Base-by-base conservation (phyloP, 2,113 vertebrate species). In the Aphyosemion australe region DNA sequence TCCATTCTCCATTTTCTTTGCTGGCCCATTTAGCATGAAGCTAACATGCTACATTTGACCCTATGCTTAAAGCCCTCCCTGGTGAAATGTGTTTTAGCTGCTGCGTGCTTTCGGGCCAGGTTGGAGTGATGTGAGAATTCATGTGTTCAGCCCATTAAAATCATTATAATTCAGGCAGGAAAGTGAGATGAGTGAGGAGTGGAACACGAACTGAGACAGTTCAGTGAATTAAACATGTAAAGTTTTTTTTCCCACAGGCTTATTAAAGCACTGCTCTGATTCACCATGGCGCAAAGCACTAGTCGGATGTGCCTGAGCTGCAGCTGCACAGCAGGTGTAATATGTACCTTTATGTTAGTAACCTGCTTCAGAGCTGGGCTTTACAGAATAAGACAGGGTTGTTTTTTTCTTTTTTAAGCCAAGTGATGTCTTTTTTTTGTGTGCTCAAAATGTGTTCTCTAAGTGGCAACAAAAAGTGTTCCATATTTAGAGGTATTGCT, bases 401-500 rank as follows among this genome's bases (percentile, higher is more conserved):
- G 3, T 26, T 26, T 45, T 45, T 45, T 45, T 13, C 5, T 14
- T 15, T 5, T 14, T 8, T 16, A 2, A n/a, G 16, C 15, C 52
- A 37, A 37, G 32, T 18, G 52, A 34, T 12, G 31, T 7, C 5
- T 32, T 37, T n/a, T 37, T 21, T 37, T 37, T n/a, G 18, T n/a
- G 26, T 47, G 53, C 6, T 65, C 52, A 45, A 45, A 46, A 16
- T 49, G 21, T 65, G 45, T 48, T n/a, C 26, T 56, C 61, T 51
- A 32, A 1, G 20, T 37, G 47, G 52, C 15, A 46, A 41, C 42
- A 4, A 11, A 48, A 13, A 26, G 26, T 12, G 13, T 15, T 15
- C 5, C 5, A 32, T 63, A 52, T 64, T 57, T 52, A 66, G 7
- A 75, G 39, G 39, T 58, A 39, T 62, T 50, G 19, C 32, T 6